Base-by-base conservation (phyloP, 2,888 invertebrate genomes). In the Drosophila anomalipes region DNA sequence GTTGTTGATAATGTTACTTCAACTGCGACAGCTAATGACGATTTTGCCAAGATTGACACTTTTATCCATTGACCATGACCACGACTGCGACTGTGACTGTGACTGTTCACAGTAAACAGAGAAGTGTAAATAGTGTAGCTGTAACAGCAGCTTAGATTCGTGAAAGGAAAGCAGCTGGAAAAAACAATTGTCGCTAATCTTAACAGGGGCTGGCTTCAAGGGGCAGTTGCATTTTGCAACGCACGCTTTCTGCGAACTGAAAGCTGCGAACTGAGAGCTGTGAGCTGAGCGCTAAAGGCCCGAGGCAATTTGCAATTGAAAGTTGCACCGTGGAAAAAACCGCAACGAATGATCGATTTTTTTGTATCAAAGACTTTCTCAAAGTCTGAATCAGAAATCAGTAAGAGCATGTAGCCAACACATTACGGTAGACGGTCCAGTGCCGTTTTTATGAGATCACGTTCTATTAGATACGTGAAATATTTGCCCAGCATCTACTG, bases 51-150 rank as follows among this genome's bases (percentile, higher is more conserved):
- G 83, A 90, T 91, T 91, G 92, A 89, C 92, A 91, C 88, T 88
- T 90, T 86, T 91, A 91, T 80, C 77, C 91, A 91, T 76, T 86
- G 91, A 91, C 92, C 91, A 92, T 91, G 91, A 92, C 91, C 91
- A 84, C 86, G 88, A 83, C 30, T 53, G 57, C 35, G 28, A 58
- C 26, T 61, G 22, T 41, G n/a, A n/a, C 22, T 26, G 47, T 47
- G 7, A 47, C 26, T 26, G 47, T 47, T 47, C 16, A 26, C 4
- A 26, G 28, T 28, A 26, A 16, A 47, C 16, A 26, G 14, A 47
- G 22, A 30, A 56, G 68, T 69, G 64, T 68, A 52, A 74, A 35
- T 57, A 49, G 49, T 32, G 53, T n/a, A 39, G 54, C 5, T 19
- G 33, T 28, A 64, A 69, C 63, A 68, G 59, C 54, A 37, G 65